Evolutionary conservation across 2,888 invertebrate species (phyloP).

Genomic region (Callimorpha dominula): DNA sequence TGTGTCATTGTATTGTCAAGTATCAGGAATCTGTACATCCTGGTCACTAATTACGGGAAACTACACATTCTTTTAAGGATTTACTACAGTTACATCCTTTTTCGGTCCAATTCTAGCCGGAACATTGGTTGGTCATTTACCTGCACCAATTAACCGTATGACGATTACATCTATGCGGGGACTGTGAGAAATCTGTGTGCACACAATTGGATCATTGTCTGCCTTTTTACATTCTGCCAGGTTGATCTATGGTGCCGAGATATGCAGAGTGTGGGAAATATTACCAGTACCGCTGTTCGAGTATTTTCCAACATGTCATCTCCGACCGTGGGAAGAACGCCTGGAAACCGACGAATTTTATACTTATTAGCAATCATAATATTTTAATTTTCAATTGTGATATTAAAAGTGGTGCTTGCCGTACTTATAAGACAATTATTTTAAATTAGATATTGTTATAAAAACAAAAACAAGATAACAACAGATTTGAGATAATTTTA

Average conservation of each 20-base stretch:
- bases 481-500: slow-evolving; percentile 11
- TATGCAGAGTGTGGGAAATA: slow-evolving; percentile 86
- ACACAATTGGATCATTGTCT: slow-evolving; percentile 86
- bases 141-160: slow-evolving; percentile 79
- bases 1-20: slow-evolving; percentile 59
- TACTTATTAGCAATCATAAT: slow-evolving; percentile 57
- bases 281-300: slow-evolving; percentile 59
- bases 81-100: slow-evolving; percentile 37
- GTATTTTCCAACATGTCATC: slow-evolving; percentile 83
- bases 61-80: slow-evolving; percentile 29
- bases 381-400: slow-evolving; percentile 60
- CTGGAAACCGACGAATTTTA: slow-evolving; percentile 62
- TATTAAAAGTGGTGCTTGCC: slow-evolving; percentile 42
- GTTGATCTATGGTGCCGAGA: slow-evolving; percentile 85
- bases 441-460: slow-evolving; percentile 27
- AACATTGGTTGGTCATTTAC: slow-evolving; percentile 82
- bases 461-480: slow-evolving; percentile 14
- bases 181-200: slow-evolving; percentile 84
- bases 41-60: slow-evolving; percentile 60
- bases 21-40: slow-evolving; percentile 65
- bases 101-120: slow-evolving; percentile 54
- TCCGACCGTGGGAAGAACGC: slow-evolving; percentile 76
- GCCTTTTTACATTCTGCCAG: slow-evolving; percentile 80
- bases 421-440: slow-evolving; percentile 22
- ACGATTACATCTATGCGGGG: slow-evolving; percentile 77